Conservation (phyloP, 2,113 vertebrate genomes). For the Daboia siamensis region DNA sequence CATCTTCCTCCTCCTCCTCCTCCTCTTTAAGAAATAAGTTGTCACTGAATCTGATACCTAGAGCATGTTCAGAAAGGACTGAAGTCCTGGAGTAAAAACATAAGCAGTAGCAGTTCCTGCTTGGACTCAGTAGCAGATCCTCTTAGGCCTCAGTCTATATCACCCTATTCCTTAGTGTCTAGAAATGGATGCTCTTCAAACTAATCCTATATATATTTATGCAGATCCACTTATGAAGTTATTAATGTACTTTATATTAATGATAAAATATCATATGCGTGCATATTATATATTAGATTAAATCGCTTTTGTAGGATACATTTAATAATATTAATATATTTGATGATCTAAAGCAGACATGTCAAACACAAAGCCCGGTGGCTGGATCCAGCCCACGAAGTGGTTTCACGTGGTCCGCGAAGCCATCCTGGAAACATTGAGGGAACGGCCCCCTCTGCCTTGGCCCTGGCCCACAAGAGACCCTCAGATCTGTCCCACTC, state of each 20-base stretch:
- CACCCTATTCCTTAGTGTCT: neutral
- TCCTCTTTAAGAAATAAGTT: neutral
- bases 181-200: neutral
- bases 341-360: neutral
- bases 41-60: neutral
- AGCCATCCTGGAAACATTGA: no score
- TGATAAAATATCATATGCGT: neutral
- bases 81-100: neutral
- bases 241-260: neutral
- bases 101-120: neutral
- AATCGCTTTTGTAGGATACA: neutral
- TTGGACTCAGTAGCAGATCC: neutral
- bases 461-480: no score
- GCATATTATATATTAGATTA: neutral
- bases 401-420: no score
- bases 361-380: no score
- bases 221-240: neutral
- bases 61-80: neutral
- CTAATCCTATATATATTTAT: neutral
- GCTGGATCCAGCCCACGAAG: no score
- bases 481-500: no score
- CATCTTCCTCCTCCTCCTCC: no score
- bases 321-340: neutral
- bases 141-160: neutral
- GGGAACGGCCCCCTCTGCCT: no score